Base-by-base conservation (phyloP, 1,140 invertebrate genomes). In the Saccostrea echinata region DNA sequence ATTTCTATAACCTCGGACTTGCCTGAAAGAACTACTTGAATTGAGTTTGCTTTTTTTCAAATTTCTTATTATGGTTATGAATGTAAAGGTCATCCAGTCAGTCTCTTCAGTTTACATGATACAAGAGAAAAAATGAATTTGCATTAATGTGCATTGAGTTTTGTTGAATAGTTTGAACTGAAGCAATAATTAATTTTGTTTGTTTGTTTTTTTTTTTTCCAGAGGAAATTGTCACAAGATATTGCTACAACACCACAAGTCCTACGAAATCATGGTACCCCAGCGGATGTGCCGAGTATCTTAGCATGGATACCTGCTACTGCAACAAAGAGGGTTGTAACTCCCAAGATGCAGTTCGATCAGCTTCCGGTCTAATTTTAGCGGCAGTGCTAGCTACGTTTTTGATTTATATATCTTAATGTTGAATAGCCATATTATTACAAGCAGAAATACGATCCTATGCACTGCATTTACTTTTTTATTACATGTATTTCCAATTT, bases 321-420 rank as follows among this genome's bases (percentile, higher is more conserved):
- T 76, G 68, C 68, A 76, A 76, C 68, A 76, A 76, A 33, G 68
- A 76, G 13, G 68, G 27, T 1, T 76, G 68, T 13, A 76, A 76
- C 68, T 76, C 68, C 3, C 68, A 76, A 27, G 68, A 76, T 12
- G 68, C 68, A 16, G 27, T 76, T 76, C 8, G 68, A 33, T 27
- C 68, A 30, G 33, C 68, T 76, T 76, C 11, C 68, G 68, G 30
- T 33, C 12, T 76, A 11, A 27, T 76, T 13, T 3, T 76, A 16
- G 68, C 68, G 68, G 30, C 30, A 76, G 24, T 76, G 16, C 12
- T 76, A 9, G 68, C 68, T 16, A 35, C 27, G 2, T 35, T 27
- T 76, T 13, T 30, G 0, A 30, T 35, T 3, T 76, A 30, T 33
- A 33, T 27, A 33, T 76, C 30, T 76, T 76, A 76, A 16, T 61